Percentiles rank a stretch among this genome's conserved stretches.
phyloP scores from a whole-genome alignment of 2,113 vertebrate species.

The Oriolus oriolus region DNA sequence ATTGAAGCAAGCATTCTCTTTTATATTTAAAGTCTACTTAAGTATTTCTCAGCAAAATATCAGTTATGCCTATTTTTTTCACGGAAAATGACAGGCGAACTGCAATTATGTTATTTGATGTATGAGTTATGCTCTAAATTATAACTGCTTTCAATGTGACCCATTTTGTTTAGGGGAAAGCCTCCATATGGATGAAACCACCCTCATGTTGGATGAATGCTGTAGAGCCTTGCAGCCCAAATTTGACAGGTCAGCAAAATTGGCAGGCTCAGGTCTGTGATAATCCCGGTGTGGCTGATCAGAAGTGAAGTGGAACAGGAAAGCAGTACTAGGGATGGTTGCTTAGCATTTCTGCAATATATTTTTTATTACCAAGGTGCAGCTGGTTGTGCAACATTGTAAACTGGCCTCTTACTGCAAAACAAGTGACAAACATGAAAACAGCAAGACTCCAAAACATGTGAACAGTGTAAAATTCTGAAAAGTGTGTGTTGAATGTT shows the following conservation, averaged over 20 bases:
- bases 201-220: accelerated
- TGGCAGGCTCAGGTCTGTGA: neutral
- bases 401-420: neutral
- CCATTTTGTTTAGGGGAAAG: neutral
- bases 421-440: neutral
- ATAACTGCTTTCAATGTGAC: neutral
- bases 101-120: neutral
- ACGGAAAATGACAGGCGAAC: neutral
- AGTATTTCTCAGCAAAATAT: neutral
- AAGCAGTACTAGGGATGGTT: neutral
- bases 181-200: neutral
- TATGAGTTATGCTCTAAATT: neutral
- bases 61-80: neutral
- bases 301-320: neutral
- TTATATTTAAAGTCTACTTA: neutral
- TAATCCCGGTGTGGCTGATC: neutral
- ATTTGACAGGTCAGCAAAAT: neutral
- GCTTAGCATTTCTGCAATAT: neutral
- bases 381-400: neutral
- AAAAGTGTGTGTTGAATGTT: neutral
- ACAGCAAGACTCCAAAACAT: neutral
- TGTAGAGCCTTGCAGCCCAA: neutral
- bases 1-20: neutral
- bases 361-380: neutral
- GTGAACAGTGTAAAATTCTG: neutral